Evolutionary conservation across 2,797 vertebrate species (phyloP).

Genomic region (Pangasius sanitwongsei): DNA sequence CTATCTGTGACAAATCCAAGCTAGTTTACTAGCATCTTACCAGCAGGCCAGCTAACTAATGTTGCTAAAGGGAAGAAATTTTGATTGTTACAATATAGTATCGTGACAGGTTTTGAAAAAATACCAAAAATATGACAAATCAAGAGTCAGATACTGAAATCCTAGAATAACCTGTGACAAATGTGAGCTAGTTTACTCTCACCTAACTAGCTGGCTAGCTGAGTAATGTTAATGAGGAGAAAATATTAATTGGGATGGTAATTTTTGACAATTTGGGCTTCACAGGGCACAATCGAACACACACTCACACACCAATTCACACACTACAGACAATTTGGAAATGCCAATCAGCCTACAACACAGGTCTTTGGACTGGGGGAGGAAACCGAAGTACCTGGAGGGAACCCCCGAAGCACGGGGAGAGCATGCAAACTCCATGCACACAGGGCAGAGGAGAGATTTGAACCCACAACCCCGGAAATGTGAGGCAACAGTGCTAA

Average conservation of each 20-base stretch:
- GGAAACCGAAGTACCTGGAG: too few relatives aligned
- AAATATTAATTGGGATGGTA: neutral
- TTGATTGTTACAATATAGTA: neutral
- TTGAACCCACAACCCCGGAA: too few relatives aligned
- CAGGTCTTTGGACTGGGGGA: too few relatives aligned
- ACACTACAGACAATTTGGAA: too few relatives aligned
- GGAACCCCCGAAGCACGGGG: too few relatives aligned
- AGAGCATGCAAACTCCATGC: too few relatives aligned
- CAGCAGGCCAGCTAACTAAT: neutral
- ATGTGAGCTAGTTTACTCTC: neutral
- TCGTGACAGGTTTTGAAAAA: neutral
- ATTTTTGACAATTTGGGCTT: neutral
- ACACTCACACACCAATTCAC: too few relatives aligned
- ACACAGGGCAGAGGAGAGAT: too few relatives aligned
- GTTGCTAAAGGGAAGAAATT: neutral
- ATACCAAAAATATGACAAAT: neutral
- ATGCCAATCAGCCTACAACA: too few relatives aligned
- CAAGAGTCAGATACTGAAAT: neutral
- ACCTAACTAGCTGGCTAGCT: neutral
- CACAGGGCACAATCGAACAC: too few relatives aligned
- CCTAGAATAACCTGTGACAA: neutral
- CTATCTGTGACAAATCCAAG: neutral
- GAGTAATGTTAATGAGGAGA: neutral
- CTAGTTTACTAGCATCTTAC: neutral
- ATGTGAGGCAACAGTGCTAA: too few relatives aligned